Conservation (phyloP, 2,888 invertebrate species). For the Drosophila melanosoma region DNA sequence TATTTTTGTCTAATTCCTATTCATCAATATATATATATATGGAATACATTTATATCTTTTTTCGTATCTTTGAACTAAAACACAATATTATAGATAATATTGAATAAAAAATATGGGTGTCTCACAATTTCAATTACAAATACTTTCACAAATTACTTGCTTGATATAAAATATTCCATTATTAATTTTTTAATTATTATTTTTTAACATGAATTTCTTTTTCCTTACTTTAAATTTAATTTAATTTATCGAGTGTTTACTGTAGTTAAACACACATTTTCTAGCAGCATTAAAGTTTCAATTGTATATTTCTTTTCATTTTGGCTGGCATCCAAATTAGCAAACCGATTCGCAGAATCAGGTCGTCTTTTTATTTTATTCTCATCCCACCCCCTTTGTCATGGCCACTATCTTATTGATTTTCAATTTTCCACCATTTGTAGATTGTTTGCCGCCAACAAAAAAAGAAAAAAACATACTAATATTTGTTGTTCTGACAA, state of each 20-base stretch:
- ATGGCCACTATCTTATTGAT: slow-evolving; percentile 51
- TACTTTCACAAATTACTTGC: neutral
- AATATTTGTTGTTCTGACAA: slow-evolving; percentile 26
- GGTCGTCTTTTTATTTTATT: slow-evolving; percentile 28
- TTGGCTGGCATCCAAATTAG: slow-evolving; percentile 75
- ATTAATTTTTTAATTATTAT: neutral
- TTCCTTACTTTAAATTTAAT: neutral
- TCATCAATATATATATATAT: neutral
- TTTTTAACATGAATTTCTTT: neutral
- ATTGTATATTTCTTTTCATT: slow-evolving; percentile 62
- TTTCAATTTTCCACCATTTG: slow-evolving; percentile 65
- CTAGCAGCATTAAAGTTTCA: slow-evolving; percentile 33
- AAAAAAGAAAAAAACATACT: slow-evolving; percentile 17
- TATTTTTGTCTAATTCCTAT: too few species aligned
- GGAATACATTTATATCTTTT: neutral
- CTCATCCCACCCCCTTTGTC: slow-evolving; percentile 8
- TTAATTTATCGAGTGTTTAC: slow-evolving; percentile 43
- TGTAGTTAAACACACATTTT: slow-evolving; percentile 49
- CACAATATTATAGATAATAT: neutral
- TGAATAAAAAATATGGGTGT: neutral
- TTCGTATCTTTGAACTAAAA: neutral
- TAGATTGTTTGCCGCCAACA: slow-evolving; percentile 40
- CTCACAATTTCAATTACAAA: neutral
- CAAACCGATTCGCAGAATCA: slow-evolving; percentile 58
- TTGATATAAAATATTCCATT: neutral